A percentile compares a stretch with the other conserved stretches of the same genome.
phyloP scores from a whole-genome alignment of 2,113 vertebrate genomes.

The Thamnophis sirtalis region DNA sequence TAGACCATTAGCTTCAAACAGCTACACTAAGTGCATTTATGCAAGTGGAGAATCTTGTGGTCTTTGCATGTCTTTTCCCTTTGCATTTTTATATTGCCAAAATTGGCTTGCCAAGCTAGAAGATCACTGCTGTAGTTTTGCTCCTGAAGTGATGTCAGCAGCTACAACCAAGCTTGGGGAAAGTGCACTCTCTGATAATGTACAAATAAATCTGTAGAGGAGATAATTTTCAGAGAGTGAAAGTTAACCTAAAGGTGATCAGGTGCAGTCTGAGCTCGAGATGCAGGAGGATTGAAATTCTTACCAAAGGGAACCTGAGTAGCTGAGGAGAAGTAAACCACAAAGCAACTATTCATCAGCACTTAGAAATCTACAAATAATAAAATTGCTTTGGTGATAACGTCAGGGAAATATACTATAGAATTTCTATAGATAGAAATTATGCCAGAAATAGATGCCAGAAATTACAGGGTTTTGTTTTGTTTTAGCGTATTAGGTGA shows the following conservation, averaged over 20 bases:
- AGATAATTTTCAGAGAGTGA: neutral
- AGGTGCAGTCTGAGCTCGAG: neutral
- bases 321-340: neutral
- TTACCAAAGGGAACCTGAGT: neutral
- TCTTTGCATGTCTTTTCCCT: neutral
- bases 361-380: neutral
- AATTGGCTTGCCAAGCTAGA: neutral
- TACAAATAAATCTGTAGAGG: neutral
- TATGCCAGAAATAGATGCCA: neutral
- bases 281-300: neutral
- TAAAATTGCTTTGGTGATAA: neutral
- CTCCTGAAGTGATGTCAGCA: neutral
- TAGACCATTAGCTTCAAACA: conserved; percentile 32
- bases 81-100: neutral
- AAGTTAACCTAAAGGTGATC: neutral
- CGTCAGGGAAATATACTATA: neutral
- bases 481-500: neutral
- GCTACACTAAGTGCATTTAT: neutral
- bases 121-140: neutral
- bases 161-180: neutral
- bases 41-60: neutral
- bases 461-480: neutral
- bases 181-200: neutral
- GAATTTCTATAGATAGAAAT: too few species aligned
- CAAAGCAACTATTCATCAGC: neutral